Conservation (phyloP, 2,797 vertebrate species). For the Galaxias olidus region DNA sequence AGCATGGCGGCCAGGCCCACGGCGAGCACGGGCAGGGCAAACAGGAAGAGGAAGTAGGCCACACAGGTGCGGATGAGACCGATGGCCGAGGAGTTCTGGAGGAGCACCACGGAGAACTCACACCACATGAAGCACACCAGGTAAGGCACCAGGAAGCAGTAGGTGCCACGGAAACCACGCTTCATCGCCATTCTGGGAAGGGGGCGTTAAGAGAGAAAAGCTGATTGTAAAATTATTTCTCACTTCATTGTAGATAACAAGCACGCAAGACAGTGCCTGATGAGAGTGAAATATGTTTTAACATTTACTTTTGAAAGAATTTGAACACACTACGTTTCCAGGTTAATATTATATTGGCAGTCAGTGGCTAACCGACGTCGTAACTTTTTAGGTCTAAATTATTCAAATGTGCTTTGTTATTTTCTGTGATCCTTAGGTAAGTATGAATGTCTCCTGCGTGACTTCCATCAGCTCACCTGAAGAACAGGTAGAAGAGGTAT, state of each 20-base stretch:
- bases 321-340: too few species aligned
- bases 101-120: slow-evolving; percentile 88
- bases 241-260: too few species aligned
- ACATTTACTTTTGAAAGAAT: too few species aligned
- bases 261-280: too few species aligned
- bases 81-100: slow-evolving; percentile 83
- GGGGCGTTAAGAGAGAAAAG: not conserved
- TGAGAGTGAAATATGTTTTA: too few species aligned
- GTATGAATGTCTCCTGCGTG: too few species aligned
- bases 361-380: too few species aligned
- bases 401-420: too few species aligned
- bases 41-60: slow-evolving; percentile 93
- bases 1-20: slow-evolving; percentile 83
- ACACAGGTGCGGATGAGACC: slow-evolving; percentile 92
- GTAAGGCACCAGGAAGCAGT: slow-evolving; percentile 94
- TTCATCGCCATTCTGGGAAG: slow-evolving; percentile 86
- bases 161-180: slow-evolving; percentile 88
- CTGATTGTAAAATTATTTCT: not conserved
- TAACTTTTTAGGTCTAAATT: too few species aligned
- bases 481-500: slow-evolving; percentile 92
- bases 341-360: too few species aligned
- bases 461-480: slow-evolving; percentile 66
- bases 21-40: slow-evolving; percentile 86
- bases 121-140: slow-evolving; percentile 99
- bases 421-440: too few species aligned